Evolutionary conservation across 2,888 invertebrate genomes (phyloP), one percentile per base, ranked within the genome.

Genomic region (Esperia sulphurella): DNA sequence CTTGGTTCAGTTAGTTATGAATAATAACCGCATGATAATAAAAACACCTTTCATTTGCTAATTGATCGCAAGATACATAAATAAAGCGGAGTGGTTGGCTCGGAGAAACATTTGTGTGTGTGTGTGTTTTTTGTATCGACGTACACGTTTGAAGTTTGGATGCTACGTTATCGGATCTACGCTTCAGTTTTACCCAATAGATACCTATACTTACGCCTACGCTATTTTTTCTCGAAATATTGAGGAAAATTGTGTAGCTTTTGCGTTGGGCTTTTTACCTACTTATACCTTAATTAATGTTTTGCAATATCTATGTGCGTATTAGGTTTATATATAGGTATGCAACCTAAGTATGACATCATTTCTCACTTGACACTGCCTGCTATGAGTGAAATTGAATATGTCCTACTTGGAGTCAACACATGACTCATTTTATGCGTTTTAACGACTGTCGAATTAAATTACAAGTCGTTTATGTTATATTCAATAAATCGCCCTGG

Each of bases 401-500:
- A 73, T 60, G 63, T 64, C 53, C 59, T 58, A 61, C 59, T 53
- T 52, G 56, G 53, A 49, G 52, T 40, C 44, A 58, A 61, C 64
- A 67, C 65, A 67, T 82, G 77, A 82, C 59, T 83, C 80, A 83
- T 67, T 57, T 66, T 57, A 57, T 65, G 62, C 54, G 55, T 61
- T 71, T 45, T 50, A 47, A 43, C 65, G 65, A 61, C 61, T 58
- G 65, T 66, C 71, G 75, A 71, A 78, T 77, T 74, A 68, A 77
- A 79, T 79, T 80, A 70, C 73, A 68, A 76, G 81, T 82, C 74
- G 74, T 81, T 83, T 83, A 71, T 71, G 82, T 83, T 83, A 71
- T 71, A 64, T 68, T 65, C 68, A 71, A 70, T 75, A 75, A 81
- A 79, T 80, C 77, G 75, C 68, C 64, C 68, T 66, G 70, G 71